Evolutionary conservation across 2,113 vertebrate species (phyloP).

Genomic region (Tapirus terrestris): DNA sequence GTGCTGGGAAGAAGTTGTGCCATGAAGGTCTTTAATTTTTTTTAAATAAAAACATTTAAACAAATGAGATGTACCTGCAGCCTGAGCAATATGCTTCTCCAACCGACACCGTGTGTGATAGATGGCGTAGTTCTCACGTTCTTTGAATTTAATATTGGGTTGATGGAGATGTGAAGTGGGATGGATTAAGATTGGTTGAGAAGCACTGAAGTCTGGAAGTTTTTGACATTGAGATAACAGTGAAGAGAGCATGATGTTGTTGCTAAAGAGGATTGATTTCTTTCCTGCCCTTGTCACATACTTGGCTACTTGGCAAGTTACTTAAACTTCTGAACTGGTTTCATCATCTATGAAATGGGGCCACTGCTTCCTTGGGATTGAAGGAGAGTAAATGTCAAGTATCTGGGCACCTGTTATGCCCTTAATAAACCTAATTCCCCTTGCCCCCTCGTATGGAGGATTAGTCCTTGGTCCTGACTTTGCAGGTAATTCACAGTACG

Average conservation of each 20-base stretch:
- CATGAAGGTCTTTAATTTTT: conserved; percentile 83
- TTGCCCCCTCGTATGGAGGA: neutral
- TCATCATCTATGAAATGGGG: neutral
- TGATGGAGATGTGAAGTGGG: conserved; percentile 17
- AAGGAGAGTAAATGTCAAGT: neutral
- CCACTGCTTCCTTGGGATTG: neutral
- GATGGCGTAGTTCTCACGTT: conserved; percentile 46
- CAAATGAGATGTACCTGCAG: conserved; percentile 76
- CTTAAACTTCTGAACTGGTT: neutral
- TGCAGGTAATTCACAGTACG: neutral
- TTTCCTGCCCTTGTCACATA: neutral
- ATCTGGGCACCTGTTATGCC: neutral
- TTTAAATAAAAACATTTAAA: conserved; percentile 83
- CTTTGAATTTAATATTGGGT: conserved; percentile 45
- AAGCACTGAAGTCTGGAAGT: neutral
- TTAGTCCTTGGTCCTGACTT: neutral
- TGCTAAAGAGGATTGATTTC: neutral
- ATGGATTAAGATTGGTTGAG: neutral
- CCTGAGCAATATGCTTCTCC: conserved; percentile 79
- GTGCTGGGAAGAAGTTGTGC: conserved; percentile 85
- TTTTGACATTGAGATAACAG: neutral
- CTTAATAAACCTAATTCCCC: neutral
- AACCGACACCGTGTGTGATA: conserved; percentile 69
- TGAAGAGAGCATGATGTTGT: neutral
- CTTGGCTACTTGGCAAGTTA: neutral